Base-by-base conservation (phyloP, 2,113 vertebrate genomes). In the Spermophilus dauricus region DNA sequence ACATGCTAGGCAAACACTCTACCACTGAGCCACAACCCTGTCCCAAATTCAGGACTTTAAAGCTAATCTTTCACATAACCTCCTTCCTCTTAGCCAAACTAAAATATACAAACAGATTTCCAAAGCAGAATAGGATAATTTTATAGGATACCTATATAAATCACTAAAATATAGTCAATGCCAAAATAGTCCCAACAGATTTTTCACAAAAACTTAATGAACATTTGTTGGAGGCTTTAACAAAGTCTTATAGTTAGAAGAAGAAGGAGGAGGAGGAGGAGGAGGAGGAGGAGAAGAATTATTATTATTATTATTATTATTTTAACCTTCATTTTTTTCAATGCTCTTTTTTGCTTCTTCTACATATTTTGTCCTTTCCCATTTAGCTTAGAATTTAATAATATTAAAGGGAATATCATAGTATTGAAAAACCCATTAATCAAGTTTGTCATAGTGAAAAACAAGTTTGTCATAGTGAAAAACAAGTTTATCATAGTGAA, bases 21-120 rank as follows among this genome's bases (percentile, higher is more conserved):
- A 45, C 45, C 1, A 45, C 45, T 45, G 45, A 9, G 45, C 45
- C 45, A 45, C 45, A 45, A 45, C 45, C 45, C 45, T 45, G 8
- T 45, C 45, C 45, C 45, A 90, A 86, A 87, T 77, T 65, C 56
- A 90, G 63, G 30, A 92, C 56, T 58, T 83, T 56, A 89, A 89
- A 76, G 53, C 3, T 14, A 65, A 30, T 51, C 48, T 96, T 80
- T 86, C n/a, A 58, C 69, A 86, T 88, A 88, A 72, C 13, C 53
- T 45, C 34, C 65, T 67, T 92, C 18, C 18, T 93, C 56, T 91
- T 48, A 75, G 26, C 72, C 95, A 89, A 63, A 93, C 0, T 96
- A 61, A 97, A 96, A 91, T 88, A 76, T 7, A 63, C 45, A 86
- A 63, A 58, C 26, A 91, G 13, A 95, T 56, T 83, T 72, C 39